These are phyloP conservation scores for Panthera uncia DNA, from an alignment of 2,113 vertebrate genomes.

Conservation along the genomic window DNA sequence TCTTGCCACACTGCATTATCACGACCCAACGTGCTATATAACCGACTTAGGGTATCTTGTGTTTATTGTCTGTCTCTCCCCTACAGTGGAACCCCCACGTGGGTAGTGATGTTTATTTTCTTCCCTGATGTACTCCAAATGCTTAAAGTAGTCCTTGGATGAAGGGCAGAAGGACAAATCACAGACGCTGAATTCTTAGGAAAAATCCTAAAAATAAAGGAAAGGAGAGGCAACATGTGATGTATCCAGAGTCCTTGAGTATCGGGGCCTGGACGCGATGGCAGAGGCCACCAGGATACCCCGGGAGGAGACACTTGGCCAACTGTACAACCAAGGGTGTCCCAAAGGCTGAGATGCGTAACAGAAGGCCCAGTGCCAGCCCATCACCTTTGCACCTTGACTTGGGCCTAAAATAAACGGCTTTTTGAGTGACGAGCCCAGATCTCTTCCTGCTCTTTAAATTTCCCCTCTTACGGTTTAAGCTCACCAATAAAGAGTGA, in stretches of 20 bases:
- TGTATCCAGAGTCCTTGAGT: not conserved
- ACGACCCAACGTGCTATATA: accelerated
- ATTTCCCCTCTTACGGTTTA: not conserved
- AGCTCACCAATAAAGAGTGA: not conserved
- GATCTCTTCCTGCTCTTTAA: not conserved
- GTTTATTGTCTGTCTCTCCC: not conserved
- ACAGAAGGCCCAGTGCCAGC: not conserved
- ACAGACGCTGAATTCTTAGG: not conserved
- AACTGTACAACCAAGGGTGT: accelerated
- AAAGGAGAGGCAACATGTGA: not conserved
- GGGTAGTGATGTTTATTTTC: not conserved
- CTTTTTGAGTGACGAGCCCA: not conserved
- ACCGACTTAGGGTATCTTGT: not conserved
- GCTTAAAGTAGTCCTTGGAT: not conserved
- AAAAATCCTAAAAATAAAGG: not conserved
- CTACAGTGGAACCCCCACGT: not conserved
- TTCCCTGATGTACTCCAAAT: not conserved
- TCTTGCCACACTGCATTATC: not conserved
- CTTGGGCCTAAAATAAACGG: not conserved
- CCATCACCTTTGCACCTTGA: not conserved
- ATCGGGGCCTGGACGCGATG: accelerated
- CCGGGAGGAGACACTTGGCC: accelerated
- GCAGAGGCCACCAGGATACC: not conserved
- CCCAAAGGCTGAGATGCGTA: not conserved
- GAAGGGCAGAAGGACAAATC: not conserved